Percentiles rank a stretch among this genome's conserved stretches.
These are phyloP conservation scores for Okamejei kenojei DNA, from an alignment of 2,797 vertebrate species.

Conservation along the genomic window DNA sequence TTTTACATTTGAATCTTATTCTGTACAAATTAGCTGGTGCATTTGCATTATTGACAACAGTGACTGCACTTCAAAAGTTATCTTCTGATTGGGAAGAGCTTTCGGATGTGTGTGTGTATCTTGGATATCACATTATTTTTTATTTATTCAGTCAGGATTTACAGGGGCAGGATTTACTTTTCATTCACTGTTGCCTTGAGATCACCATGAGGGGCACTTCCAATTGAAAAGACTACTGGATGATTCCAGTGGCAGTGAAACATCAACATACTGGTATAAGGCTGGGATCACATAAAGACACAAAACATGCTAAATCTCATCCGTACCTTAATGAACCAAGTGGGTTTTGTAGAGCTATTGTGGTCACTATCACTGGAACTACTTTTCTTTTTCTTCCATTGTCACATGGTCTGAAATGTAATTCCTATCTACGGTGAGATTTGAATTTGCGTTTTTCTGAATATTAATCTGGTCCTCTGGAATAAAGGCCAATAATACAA, in stretches of 20 bases:
- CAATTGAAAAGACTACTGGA: not conserved
- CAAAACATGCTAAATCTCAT: not conserved
- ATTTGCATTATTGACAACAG: not conserved
- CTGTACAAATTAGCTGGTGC: not conserved
- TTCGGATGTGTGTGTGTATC: not conserved
- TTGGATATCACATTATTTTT: not conserved
- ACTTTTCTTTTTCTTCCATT: not conserved
- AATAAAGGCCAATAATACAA: not conserved
- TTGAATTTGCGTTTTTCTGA: not conserved
- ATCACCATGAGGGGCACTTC: not conserved
- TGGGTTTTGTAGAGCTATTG: not conserved
- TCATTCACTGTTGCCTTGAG: not conserved
- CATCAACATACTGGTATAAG: not conserved
- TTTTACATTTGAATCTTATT: not conserved
- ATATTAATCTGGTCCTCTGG: not conserved
- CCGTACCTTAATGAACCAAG: not conserved
- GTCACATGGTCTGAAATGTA: not conserved
- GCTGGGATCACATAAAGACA: not conserved
- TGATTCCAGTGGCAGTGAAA: not conserved
- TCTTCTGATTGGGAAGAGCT: not conserved
- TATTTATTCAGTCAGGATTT: not conserved
- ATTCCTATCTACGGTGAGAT: not conserved
- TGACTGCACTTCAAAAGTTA: not conserved
- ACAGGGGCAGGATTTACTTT: not conserved
- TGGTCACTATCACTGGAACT: not conserved